phyloP scores from a whole-genome alignment of 1,140 invertebrate genomes.

The Lethrus apterus region DNA sequence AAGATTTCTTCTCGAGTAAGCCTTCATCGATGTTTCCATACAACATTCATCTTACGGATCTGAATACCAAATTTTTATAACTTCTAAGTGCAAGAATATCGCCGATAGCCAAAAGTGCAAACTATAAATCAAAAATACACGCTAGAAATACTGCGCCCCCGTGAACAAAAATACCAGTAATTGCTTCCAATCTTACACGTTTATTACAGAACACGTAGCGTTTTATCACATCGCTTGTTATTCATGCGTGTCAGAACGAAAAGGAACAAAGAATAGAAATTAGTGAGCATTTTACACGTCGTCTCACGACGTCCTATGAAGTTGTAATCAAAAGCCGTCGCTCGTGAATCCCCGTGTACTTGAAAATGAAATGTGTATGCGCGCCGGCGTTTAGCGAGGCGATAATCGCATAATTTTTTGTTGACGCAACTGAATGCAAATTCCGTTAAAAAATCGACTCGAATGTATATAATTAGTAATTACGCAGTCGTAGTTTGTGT shows the following conservation, averaged over 20 bases:
- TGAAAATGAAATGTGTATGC: slow-evolving; percentile 3
- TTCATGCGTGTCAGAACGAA: no score
- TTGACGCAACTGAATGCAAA: background rate
- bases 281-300: background rate
- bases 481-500: slow-evolving; percentile 5
- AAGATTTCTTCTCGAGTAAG: no score
- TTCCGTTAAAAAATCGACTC: background rate
- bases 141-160: background rate
- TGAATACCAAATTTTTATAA: no score
- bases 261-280: background rate
- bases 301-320: background rate
- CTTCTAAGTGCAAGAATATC: slow-evolving; percentile 1
- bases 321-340: slow-evolving; percentile 9
- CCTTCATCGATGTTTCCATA: no score
- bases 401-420: background rate
- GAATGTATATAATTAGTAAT: slow-evolving; percentile 10
- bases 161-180: background rate
- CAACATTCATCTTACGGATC: no score
- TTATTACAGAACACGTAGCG: no score
- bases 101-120: background rate
- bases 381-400: background rate
- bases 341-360: background rate
- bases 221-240: no score
- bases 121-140: background rate
- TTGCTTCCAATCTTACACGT: background rate